Evolutionary conservation across 2,797 vertebrate species (phyloP), one percentile per base, ranked within the genome.

Genomic region (Leuciscus waleckii): DNA sequence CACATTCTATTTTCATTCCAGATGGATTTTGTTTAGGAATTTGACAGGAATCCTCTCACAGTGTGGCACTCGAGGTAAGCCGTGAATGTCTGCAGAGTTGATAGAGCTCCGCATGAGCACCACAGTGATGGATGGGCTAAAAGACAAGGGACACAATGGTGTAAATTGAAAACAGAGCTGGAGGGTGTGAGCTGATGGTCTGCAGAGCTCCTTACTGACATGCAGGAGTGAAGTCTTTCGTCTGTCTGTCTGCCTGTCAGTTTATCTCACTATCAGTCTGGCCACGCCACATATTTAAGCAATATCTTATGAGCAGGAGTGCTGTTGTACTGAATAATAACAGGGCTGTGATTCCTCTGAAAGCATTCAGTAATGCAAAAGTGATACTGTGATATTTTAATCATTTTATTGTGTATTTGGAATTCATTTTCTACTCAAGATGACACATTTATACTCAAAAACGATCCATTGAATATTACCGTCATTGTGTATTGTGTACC

Each of bases 1-100:
- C 65, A 81, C 14, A 7, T 41, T 65, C 74, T 80, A 75, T 79
- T 76, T 89, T 87, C 87, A 86, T 87, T 82, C 17, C 51, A 88
- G 71, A 80, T 79, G 61, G 65, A 86, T 67, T 73, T 85, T 23
- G 61, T 79, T 86, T 65, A 85, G 85, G 70, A 68, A 83, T 79
- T 83, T 86, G 73, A 81, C 51, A 81, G 80, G 51, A 87, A 83
- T 86, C 61, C 32, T 85, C 63, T 74, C n/a, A 68, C 82, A 58
- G 56, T 67, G 41, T 75, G 79, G 67, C 23, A 63, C 51, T 61
- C 56, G 56, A 65, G 68, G 29, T 49, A 46, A 67, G 74, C 10
- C 37, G 43, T 54, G 61, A 54, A 77, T 43, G 56, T 76, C 77
- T 41, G 78, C 43, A 67, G 68, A 29, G 26, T 79, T 49, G 79